phyloP scores from a whole-genome alignment of 2,113 vertebrate species.

The Catharus minimus region DNA sequence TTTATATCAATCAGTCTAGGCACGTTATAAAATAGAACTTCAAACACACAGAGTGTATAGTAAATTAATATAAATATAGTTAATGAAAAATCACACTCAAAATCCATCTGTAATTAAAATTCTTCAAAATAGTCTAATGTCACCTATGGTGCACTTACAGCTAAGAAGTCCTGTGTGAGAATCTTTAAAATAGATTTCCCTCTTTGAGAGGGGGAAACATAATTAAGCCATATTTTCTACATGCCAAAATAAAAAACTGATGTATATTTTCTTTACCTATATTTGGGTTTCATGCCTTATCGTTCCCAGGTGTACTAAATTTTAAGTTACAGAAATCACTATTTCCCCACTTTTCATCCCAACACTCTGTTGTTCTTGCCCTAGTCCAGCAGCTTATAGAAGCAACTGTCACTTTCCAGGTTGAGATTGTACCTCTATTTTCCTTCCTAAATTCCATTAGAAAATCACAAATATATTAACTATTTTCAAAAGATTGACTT shows the following conservation, averaged over 20 bases:
- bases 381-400: background rate
- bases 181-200: background rate
- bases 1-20: background rate
- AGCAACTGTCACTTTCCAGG: background rate
- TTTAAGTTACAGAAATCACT: background rate
- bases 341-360: background rate
- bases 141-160: background rate
- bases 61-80: background rate
- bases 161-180: fast-evolving
- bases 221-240: background rate
- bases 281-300: background rate
- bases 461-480: background rate
- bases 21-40: background rate
- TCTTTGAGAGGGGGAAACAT: background rate
- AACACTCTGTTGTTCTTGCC: background rate
- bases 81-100: background rate
- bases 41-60: fast-evolving
- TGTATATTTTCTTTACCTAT: background rate
- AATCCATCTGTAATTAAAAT: background rate
- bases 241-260: background rate
- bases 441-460: background rate
- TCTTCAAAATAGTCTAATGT: background rate
- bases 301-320: background rate
- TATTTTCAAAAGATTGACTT: background rate
- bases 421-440: background rate